A percentile compares a stretch with the other conserved stretches of the same genome.
Evolutionary conservation across 2,888 invertebrate species (phyloP).

Genomic region (Mesorhabditis sp.): DNA sequence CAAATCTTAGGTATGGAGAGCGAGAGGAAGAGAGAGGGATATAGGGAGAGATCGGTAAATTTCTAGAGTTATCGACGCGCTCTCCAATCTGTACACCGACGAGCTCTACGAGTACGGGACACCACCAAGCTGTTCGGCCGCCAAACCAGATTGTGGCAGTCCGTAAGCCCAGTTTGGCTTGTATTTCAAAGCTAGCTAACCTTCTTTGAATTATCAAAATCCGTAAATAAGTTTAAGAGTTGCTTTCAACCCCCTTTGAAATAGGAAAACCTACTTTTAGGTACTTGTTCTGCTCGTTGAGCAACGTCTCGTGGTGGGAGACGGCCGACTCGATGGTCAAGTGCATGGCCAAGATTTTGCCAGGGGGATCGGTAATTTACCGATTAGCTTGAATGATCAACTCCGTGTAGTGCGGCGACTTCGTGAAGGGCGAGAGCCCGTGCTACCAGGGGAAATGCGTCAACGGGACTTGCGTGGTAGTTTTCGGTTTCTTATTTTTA

Average conservation of each 20-base stretch:
- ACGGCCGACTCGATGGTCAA: neutral
- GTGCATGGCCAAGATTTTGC: slow-evolving; percentile 2
- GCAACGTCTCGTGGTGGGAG: neutral
- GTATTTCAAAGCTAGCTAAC: too few species aligned
- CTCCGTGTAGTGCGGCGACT: neutral
- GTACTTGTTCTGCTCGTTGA: slow-evolving; percentile 4
- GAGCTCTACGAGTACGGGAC: neutral
- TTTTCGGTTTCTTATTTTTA: too few species aligned
- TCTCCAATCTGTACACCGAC: neutral
- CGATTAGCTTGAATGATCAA: neutral
- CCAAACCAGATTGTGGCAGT: neutral
- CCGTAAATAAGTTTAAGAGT: too few species aligned
- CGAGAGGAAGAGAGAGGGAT: too few species aligned
- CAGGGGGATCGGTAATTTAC: neutral
- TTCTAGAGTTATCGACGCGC: neutral
- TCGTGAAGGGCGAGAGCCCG: neutral
- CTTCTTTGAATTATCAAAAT: too few species aligned
- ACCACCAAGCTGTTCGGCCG: slow-evolving; percentile 1
- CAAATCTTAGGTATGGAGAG: neutral
- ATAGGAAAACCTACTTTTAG: too few species aligned
- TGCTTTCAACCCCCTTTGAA: too few species aligned
- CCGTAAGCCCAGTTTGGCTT: too few species aligned
- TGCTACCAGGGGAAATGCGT: slow-evolving; percentile 1
- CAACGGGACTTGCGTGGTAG: neutral
- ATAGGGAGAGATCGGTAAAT: neutral